Evolutionary conservation across 2,888 invertebrate species (phyloP), one percentile per base, ranked within the genome.

Genomic region (Agrilus cyanescens): DNA sequence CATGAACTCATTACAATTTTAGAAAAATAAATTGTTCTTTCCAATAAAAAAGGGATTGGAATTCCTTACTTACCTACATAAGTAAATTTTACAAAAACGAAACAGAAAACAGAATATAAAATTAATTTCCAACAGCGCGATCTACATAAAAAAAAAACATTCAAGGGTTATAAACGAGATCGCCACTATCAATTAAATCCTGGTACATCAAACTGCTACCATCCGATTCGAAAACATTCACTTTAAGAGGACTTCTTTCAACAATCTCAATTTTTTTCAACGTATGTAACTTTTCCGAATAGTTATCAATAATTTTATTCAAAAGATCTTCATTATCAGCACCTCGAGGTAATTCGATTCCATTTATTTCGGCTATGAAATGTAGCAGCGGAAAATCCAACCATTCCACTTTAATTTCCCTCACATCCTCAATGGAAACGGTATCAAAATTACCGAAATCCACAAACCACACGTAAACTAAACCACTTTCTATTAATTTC

Each of bases 401-500:
- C 64, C 76, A 73, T 20, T 74, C 67, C 1, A 65, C 59, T 31
- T 63, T 65, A 43, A 75, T 74, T 55, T 69, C 69, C 43, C 71
- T 70, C 0, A 75, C 61, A 46, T 74, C 62, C 7, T 61, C 53
- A 14, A 65, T 51, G 1, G 69, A 49, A 14, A 80, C 64, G 1
- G 67, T 53, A 56, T 79, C 79, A 6, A 68, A 62, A 54, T 85
- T 84, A 2, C 87, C 84, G 56, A 76, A 87, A 62, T 89, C 88
- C 1, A 87, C 76, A 61, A 80, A 89, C 49, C 71, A 68, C 0
- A 88, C 77, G 53, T 73, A 72, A 0, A 82, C 70, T 4, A 13
- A 12, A 12, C 39, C 43, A 32, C 8, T 20, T 13, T 67, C 60
- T 0, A 54, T 53, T 30, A 66, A 58, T 48, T 72, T 68, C 38